These are phyloP conservation scores for Saxidomus purpurata DNA, from an alignment of 1,140 invertebrate genomes.

Conservation along the genomic window DNA sequence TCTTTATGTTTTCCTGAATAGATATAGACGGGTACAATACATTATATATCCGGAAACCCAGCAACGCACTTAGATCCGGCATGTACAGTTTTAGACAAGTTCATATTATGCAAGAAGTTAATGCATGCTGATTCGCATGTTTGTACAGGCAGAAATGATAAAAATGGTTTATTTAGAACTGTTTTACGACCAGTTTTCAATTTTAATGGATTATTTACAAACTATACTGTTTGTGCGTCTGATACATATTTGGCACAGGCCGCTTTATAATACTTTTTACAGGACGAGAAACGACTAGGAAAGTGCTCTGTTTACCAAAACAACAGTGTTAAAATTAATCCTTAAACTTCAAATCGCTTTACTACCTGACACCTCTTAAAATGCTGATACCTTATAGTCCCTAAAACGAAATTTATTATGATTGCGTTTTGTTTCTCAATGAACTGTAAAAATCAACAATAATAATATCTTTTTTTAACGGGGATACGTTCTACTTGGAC, in stretches of 20 bases:
- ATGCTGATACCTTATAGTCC: too few relatives aligned
- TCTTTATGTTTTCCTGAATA: too few relatives aligned
- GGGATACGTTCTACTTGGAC: too few relatives aligned
- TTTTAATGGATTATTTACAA: constrained; percentile 1
- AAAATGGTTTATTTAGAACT: background rate
- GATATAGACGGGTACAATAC: too few relatives aligned
- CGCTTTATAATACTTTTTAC: background rate
- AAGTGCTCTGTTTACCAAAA: background rate
- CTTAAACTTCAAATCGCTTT: background rate
- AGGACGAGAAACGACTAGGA: too few relatives aligned
- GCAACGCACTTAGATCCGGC: background rate
- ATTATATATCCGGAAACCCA: background rate
- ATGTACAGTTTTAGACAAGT: background rate
- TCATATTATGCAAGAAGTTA: background rate
- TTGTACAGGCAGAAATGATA: constrained; percentile 6
- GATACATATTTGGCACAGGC: background rate
- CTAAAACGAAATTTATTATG: too few relatives aligned
- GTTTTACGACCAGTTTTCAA: background rate
- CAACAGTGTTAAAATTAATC: background rate
- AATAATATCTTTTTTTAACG: too few relatives aligned
- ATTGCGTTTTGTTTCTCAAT: too few relatives aligned
- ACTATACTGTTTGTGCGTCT: background rate
- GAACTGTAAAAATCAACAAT: too few relatives aligned
- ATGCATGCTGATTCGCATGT: constrained; percentile 45
- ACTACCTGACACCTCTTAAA: background rate